Evolutionary conservation across 2,888 invertebrate genomes (phyloP).

Genomic region (Mycalesis mineus): DNA sequence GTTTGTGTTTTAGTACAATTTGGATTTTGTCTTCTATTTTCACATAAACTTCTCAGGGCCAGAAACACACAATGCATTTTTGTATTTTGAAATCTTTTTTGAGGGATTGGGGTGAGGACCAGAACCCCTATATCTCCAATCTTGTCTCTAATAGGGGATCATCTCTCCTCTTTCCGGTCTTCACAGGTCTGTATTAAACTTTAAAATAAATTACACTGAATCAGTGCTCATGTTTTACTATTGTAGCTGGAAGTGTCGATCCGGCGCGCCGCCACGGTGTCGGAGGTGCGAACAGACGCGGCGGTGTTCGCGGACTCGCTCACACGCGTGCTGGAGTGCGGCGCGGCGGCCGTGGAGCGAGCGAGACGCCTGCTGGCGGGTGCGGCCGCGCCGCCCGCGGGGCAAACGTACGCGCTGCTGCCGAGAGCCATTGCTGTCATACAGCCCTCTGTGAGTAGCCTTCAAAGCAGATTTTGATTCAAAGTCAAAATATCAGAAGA

Average conservation of each 20-base stretch:
- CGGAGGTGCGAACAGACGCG: constrained; percentile 30
- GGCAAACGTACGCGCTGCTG: constrained; percentile 13
- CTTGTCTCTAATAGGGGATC: too few relatives aligned
- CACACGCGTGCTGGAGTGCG: constrained; percentile 56
- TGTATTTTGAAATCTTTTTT: too few relatives aligned
- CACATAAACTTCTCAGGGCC: too few relatives aligned
- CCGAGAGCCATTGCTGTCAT: constrained; percentile 33
- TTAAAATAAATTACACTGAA: neutral
- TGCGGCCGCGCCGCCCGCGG: constrained; percentile 14
- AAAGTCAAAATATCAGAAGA: too few relatives aligned
- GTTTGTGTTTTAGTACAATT: too few relatives aligned
- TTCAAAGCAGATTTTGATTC: too few relatives aligned
- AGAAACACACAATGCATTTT: too few relatives aligned
- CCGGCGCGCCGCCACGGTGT: constrained; percentile 44
- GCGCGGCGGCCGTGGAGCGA: constrained; percentile 52
- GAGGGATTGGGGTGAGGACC: too few relatives aligned
- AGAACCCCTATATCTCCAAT: too few relatives aligned
- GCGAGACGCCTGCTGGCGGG: constrained; percentile 37
- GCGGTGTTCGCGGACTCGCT: constrained; percentile 61
- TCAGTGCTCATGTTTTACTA: neutral
- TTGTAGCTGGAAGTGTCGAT: constrained; percentile 46
- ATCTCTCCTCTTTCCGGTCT: too few relatives aligned
- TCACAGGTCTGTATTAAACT: too few relatives aligned
- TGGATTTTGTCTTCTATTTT: too few relatives aligned
- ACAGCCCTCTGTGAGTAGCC: constrained; percentile 52